phyloP scores from a whole-genome alignment of 2,113 vertebrate genomes.

The Brachypteracias leptosomus region DNA sequence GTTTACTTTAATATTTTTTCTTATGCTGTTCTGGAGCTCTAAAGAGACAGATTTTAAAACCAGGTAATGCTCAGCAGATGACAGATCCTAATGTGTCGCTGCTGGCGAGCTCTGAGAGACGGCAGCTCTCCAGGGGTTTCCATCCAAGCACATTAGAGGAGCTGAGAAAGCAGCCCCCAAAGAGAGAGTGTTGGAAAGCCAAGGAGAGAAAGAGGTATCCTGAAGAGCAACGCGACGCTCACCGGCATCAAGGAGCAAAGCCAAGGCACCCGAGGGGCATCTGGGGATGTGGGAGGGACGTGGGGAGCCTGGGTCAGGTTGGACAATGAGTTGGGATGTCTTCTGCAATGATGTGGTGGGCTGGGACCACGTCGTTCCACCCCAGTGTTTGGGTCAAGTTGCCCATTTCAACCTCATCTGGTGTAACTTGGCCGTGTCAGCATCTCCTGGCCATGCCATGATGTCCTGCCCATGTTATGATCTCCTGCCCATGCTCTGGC shows the following conservation, averaged over 20 bases:
- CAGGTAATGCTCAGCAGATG: slow-evolving; percentile 55
- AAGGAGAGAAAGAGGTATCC: neutral
- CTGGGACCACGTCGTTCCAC: rapidly evolving
- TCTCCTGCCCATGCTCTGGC: rapidly evolving
- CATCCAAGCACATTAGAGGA: slow-evolving; percentile 16
- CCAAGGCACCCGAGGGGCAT: rapidly evolving
- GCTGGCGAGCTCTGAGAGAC: neutral
- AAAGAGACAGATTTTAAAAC: slow-evolving; percentile 69
- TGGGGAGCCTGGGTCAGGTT: neutral
- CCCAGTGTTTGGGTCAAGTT: rapidly evolving
- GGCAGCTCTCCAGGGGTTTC: slow-evolving; percentile 16
- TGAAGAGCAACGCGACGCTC: neutral
- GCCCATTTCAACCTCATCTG: neutral
- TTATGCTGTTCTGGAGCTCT: slow-evolving; percentile 28
- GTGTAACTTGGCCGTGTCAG: rapidly evolving
- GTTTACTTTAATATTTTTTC: slow-evolving; percentile 72
- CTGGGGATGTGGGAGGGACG: rapidly evolving
- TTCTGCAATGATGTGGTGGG: neutral
- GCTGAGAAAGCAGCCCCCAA: neutral
- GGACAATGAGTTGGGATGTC: neutral
- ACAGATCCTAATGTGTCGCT: slow-evolving; percentile 45
- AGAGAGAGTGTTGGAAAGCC: neutral
- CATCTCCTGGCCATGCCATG: neutral
- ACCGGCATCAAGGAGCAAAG: rapidly evolving
- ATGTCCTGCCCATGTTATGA: neutral